Base-by-base conservation (phyloP, 2,113 vertebrate species). In the Stegastes partitus region DNA sequence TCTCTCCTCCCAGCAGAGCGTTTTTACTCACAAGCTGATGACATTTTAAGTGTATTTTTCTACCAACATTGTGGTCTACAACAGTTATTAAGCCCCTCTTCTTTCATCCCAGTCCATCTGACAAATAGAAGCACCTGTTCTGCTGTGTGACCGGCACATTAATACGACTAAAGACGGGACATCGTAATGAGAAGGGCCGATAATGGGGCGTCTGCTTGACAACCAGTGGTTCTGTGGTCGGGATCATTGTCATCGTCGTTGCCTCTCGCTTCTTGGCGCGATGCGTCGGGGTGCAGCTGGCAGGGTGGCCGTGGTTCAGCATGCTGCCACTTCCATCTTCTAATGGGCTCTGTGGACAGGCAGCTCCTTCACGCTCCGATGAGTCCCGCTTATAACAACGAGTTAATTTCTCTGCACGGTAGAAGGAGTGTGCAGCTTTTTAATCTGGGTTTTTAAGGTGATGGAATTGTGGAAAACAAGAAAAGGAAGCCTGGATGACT, bases 281-380 rank as follows among this genome's bases (percentile, higher is more conserved):
- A 63, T 19, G 2, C 70, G 18, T 26, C 57, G 16, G 66, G 56
- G 57, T 70, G 81, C 84, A 89, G 84, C 79, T 82, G 81, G 81
- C 64, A 2, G 51, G 68, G 61, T 62, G 79, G 72, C 49, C 16
- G 53, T 44, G 61, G 47, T 64, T 79, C 64, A 45, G 42, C 2
- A 6, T 55, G 56, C 57, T 49, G 69, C 47, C 79, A 72, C 57
- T 56, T 12, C 0, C 54, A 55, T 10, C 77, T 77, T 81, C 77
- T 81, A 68, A 68, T 58, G 53, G 63, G 45, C 58, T 74, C 23
- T 31, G 57, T 23, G 57, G 25, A 34, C 31, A 6, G 7, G 2
- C 31, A 7, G 10, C 31, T 34, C 10, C 31, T 34, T 9, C 31
- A 34, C 2, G 8, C 1, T 9, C 31, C 31, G 7, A 34, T 34